Conservation (phyloP, 2,888 invertebrate species). For the Cephus pulcher region DNA sequence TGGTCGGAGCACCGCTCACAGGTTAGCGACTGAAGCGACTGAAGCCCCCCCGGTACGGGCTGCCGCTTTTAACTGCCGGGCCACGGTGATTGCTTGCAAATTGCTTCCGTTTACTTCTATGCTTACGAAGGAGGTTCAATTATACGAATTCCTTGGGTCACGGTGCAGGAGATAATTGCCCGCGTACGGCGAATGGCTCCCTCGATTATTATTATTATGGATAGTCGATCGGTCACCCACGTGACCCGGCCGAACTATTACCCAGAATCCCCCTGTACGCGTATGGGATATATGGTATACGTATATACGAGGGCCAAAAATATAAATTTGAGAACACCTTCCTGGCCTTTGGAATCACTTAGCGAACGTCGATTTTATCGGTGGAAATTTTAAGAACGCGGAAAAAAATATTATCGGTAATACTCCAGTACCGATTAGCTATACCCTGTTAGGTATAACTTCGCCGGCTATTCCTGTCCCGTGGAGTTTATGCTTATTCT, state of each 20-base stretch:
- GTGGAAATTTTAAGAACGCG: too few relatives aligned
- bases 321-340: too few relatives aligned
- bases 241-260: neutral
- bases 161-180: neutral
- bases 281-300: too few relatives aligned
- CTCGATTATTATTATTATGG: neutral
- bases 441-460: slow-evolving; percentile 45
- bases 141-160: neutral
- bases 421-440: neutral
- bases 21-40: slow-evolving; percentile 40
- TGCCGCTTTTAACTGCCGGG: slow-evolving; percentile 50
- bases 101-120: slow-evolving; percentile 5
- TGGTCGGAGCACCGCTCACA: slow-evolving; percentile 49
- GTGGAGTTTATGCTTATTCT: slow-evolving; percentile 40
- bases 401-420: too few relatives aligned
- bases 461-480: slow-evolving; percentile 19
- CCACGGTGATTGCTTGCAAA: slow-evolving; percentile 55
- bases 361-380: too few relatives aligned
- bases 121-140: slow-evolving; percentile 5
- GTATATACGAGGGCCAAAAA: too few relatives aligned
- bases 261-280: neutral
- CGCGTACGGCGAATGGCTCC: neutral
- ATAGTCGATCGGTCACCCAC: neutral
- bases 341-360: too few relatives aligned
- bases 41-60: slow-evolving; percentile 31